These are phyloP conservation scores for Cataglyphis livida DNA, from an alignment of 2,888 invertebrate species.

Conservation along the genomic window DNA sequence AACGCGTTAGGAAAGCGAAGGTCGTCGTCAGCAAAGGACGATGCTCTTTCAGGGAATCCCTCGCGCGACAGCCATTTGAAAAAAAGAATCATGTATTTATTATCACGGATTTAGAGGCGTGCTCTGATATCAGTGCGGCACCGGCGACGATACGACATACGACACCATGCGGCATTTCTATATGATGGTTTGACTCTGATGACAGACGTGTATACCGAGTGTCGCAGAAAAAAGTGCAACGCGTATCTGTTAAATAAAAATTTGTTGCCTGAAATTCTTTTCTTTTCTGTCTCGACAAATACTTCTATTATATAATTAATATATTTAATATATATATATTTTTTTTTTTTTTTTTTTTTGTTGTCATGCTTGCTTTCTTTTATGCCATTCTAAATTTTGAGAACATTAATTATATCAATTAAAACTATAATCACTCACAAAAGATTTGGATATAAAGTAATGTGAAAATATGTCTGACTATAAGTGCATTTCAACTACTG, in stretches of 20 bases:
- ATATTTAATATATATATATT: too few species aligned
- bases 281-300: neutral
- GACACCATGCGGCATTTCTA: neutral
- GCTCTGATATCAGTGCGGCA: slow-evolving; percentile 55
- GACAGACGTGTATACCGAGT: neutral
- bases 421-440: neutral
- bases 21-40: neutral
- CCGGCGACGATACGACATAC: slow-evolving; percentile 29
- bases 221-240: neutral
- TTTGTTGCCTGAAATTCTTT: neutral
- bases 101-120: slow-evolving; percentile 50
- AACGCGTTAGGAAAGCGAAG: neutral
- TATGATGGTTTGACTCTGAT: neutral
- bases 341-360: neutral
- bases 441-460: neutral
- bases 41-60: neutral
- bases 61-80: slow-evolving; percentile 9
- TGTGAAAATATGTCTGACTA: neutral
- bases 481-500: neutral
- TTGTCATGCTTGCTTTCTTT: neutral
- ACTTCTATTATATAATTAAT: too few species aligned
- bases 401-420: neutral
- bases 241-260: neutral
- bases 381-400: slow-evolving; percentile 14
- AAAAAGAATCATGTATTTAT: neutral